Base-by-base conservation (phyloP, 1,140 invertebrate species). In the Rhynchophorus ferrugineus region DNA sequence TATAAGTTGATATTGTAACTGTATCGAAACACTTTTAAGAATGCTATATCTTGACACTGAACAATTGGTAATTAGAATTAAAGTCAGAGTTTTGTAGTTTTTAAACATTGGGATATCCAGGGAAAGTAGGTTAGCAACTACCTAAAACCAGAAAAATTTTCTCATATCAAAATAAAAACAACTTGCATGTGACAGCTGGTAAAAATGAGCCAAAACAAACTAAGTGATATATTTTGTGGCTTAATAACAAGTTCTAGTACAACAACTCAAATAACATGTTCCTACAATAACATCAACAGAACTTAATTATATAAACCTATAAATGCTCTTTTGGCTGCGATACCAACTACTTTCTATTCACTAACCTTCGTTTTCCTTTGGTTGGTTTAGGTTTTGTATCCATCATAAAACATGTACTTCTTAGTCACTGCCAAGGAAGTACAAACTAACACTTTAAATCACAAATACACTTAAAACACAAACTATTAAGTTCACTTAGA, bases 401-500 rank as follows among this genome's bases (percentile, higher is more conserved):
- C 61, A 61, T 63, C 47, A 33, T 44, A 18, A 51, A 24, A 43
- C 21, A 50, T 57, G 53, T 49, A 61, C 56, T 57, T 63, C 59
- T 63, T 58, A 63, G 61, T 36, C 61, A 61, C 61, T 63, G 61
- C 61, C 44, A 63, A 63, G 61, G 61, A 63, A 57, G 58, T 57
- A 57, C 57, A 59, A 52, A 38, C 50, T 44, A 48, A 33, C 46
- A 50, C 44, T 45, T 18, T n/a, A 49, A 54, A 47, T 6, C 41
- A 57, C 50, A 44, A 57, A 53, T 45, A 47, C 55, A 56, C 47
- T 56, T 50, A 44, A 50, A 43, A 44, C 37, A 24, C 24, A 18
- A 44, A 19, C 13, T 22, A 44, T n/a, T 43, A 21, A 20, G 22
- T 44, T 44, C 41, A 44, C 49, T 44, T 6, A 16, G 24, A 50